phyloP scores from a whole-genome alignment of 2,113 vertebrate species.

The human region DNA sequence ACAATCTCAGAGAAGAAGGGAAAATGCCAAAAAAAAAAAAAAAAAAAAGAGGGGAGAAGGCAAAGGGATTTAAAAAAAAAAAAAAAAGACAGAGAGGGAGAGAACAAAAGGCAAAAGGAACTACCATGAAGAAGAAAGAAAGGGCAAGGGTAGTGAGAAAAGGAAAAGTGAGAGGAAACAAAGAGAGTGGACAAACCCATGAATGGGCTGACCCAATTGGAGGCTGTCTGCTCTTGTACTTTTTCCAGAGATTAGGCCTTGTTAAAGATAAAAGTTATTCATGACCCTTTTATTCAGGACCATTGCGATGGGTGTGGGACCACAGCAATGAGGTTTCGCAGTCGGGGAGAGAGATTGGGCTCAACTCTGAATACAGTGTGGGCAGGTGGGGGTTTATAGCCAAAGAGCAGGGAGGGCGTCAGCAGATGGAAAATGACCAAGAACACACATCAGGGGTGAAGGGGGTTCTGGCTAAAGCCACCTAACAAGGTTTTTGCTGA shows the following conservation, averaged over 20 bases:
- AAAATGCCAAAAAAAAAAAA: not conserved
- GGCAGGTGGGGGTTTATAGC: accelerated
- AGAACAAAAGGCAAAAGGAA: not conserved
- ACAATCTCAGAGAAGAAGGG: not conserved
- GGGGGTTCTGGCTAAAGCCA: not conserved
- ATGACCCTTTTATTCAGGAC: too few species aligned
- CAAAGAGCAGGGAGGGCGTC: not conserved
- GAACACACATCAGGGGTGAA: not conserved
- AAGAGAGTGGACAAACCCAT: not conserved
- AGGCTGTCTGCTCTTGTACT: not conserved
- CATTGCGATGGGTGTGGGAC: not conserved
- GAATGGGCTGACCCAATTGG: not conserved
- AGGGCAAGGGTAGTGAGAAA: not conserved
- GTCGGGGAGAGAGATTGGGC: not conserved
- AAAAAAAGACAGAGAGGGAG: not conserved
- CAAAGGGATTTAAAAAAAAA: not conserved
- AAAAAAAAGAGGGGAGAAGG: too few species aligned
- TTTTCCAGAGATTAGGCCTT: not conserved
- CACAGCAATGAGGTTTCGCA: not conserved
- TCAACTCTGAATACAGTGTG: not conserved
- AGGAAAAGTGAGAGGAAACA: not conserved
- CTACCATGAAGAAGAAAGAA: not conserved
- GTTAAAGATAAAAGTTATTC: not conserved
- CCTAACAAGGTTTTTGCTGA: not conserved
- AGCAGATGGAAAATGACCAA: not conserved